A percentile compares a stretch with the other conserved stretches of the same genome.
These are phyloP conservation scores for Nasonovia ribisnigri DNA, from an alignment of 2,888 invertebrate genomes.

Conservation along the genomic window DNA sequence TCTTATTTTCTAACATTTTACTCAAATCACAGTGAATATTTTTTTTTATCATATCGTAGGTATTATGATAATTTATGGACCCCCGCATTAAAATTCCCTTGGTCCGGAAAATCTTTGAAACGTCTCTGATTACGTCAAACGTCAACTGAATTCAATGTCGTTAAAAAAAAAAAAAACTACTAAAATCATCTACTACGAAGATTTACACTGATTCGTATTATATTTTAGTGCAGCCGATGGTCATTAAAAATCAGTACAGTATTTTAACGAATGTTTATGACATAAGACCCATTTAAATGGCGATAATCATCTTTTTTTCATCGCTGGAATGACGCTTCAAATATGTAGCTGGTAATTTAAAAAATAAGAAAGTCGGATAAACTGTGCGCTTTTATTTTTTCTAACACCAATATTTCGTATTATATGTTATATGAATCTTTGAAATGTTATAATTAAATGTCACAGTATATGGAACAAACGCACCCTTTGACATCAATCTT, in stretches of 20 bases:
- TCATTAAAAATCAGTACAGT: background rate
- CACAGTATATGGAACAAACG: background rate
- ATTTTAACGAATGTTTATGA: background rate
- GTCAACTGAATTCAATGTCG: background rate
- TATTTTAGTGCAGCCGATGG: background rate
- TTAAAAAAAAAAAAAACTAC: background rate
- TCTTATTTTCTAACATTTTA: background rate
- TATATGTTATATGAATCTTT: background rate
- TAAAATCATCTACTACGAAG: background rate
- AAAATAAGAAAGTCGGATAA: background rate
- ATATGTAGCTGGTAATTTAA: background rate
- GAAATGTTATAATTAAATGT: constrained; percentile 36
- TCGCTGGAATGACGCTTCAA: background rate
- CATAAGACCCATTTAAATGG: background rate
- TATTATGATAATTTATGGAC: background rate
- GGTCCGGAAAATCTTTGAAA: background rate
- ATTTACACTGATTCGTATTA: background rate
- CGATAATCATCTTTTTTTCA: background rate
- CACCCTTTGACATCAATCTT: constrained; percentile 24
- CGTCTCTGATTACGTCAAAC: background rate
- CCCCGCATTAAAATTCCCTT: background rate
- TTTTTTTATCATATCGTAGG: too few species aligned
- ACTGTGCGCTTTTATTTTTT: background rate
- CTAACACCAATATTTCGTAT: background rate
- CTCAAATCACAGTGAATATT: background rate